A percentile compares a stretch with the other conserved stretches of the same genome.
Conservation (phyloP, 2,888 invertebrate species). For the Heliothis peltigera region DNA sequence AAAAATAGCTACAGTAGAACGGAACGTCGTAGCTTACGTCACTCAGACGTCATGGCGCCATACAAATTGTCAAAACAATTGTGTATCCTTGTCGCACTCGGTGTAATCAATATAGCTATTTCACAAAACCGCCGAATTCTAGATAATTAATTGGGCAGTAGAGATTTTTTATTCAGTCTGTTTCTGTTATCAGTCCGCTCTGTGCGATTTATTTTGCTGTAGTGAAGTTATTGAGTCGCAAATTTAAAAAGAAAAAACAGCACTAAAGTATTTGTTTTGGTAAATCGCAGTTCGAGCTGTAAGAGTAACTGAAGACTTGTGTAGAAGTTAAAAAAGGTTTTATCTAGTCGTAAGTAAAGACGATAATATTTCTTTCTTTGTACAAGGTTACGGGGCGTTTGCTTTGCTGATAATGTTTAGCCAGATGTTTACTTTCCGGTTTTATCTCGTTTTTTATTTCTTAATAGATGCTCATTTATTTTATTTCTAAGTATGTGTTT, state of each 20-base stretch:
- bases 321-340: constrained; percentile 9
- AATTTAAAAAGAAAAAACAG: neutral
- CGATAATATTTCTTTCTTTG: neutral
- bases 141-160: neutral
- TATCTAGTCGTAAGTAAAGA: constrained; percentile 35
- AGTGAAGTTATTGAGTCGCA: neutral
- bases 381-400: constrained; percentile 37
- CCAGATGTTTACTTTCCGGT: constrained; percentile 17
- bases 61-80: constrained; percentile 31
- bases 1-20: constrained; percentile 30
- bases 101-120: neutral
- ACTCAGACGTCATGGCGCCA: constrained; percentile 52
- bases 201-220: constrained; percentile 20
- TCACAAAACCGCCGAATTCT: constrained; percentile 10
- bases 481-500: neutral
- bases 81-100: constrained; percentile 28
- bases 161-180: constrained; percentile 13
- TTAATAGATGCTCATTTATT: neutral
- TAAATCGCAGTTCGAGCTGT: neutral
- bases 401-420: constrained; percentile 7
- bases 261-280: neutral
- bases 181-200: neutral
- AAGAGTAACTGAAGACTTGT: neutral
- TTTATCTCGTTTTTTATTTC: constrained; percentile 16
- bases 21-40: constrained; percentile 55